Evolutionary conservation across 2,113 vertebrate species (phyloP), one percentile per base, ranked within the genome.

Genomic region (Odobenus rosmarus): DNA sequence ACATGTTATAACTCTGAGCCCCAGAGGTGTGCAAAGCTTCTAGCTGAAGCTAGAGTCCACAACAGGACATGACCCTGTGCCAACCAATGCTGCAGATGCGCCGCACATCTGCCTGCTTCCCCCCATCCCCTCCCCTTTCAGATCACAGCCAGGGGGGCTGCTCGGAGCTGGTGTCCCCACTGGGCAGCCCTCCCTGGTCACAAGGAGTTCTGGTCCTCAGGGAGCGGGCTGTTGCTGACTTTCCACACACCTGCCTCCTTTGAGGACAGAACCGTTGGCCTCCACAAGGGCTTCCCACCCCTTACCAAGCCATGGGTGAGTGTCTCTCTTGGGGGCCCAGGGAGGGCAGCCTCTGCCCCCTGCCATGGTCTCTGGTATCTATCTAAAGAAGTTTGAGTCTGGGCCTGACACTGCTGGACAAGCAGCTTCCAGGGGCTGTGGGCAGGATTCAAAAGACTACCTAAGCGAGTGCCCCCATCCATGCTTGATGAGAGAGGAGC

Each of bases 291-390:
- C 89, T 99, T 99, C 97, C 98, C 13, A 99, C 98, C 2, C 98
- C 99, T 71, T 99, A 99, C 96, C 98, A 98, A 98, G 99, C 99
- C 12, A 97, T 98, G 79, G 99, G 99, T 99, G 84, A 98, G 98
- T 97, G 91, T 79, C 49, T 59, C 8, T 57, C 3, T 0, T 72
- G 21, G 57, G 16, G 53, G 1, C 16, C 1, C 67, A 61, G 51
- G 39, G 21, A 79, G 31, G 39, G 16, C 28, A 8, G 16, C 9
- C 42, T 55, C 42, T 61, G 31, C 6, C 59, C 31, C 46, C 36
- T 33, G 64, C 53, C 13, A 19, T 8, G 23, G 26, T 5, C 31
- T 49, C 79, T 36, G 11, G 14, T 49, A 21, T 61, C 62, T 64
- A n/a, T 42, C 62, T 69, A 15, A 49, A 31, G 33, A 79, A 88